Evolutionary conservation across 35 echinoderm and acorn worm genomes (phyloP).

Genomic region (Chiridota heheva): DNA sequence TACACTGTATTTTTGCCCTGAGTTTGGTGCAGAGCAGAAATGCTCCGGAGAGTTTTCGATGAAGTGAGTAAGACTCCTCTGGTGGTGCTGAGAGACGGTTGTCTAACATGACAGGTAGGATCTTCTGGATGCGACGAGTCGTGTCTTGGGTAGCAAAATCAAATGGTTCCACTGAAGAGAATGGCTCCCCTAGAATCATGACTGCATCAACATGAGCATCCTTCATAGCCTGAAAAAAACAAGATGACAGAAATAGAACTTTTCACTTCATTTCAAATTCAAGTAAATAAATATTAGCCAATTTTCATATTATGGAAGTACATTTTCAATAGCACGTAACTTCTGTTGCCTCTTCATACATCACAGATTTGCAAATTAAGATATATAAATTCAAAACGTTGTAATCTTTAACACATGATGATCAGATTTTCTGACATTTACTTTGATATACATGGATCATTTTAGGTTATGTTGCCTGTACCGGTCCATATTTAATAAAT

Average conservation of each 20-base stretch:
- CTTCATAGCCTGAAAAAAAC: slow-evolving; percentile 67
- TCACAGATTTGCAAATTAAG: too few relatives aligned
- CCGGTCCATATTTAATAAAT: too few relatives aligned
- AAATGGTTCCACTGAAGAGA: slow-evolving; percentile 47
- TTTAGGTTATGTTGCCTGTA: too few relatives aligned
- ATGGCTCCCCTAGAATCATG: slow-evolving; percentile 94
- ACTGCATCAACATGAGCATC: slow-evolving; percentile 94
- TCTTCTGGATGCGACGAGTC: slow-evolving; percentile 64
- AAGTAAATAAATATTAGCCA: background rate
- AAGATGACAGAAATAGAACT: background rate
- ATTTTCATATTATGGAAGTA: background rate
- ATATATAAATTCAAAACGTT: too few relatives aligned
- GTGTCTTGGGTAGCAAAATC: slow-evolving; percentile 91
- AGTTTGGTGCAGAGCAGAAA: slow-evolving; percentile 94
- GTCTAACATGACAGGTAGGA: slow-evolving; percentile 79
- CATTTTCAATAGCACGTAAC: background rate
- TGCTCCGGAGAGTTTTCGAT: slow-evolving; percentile 89
- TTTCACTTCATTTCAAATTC: background rate
- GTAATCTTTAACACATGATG: too few relatives aligned
- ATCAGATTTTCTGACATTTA: too few relatives aligned
- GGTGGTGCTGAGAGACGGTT: slow-evolving; percentile 84
- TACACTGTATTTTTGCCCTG: slow-evolving; percentile 77
- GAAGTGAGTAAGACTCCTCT: slow-evolving; percentile 92
- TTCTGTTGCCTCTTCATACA: too few relatives aligned
- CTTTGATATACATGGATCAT: too few relatives aligned